phyloP scores from a whole-genome alignment of 2,888 invertebrate species.

The Carabus problematicus region DNA sequence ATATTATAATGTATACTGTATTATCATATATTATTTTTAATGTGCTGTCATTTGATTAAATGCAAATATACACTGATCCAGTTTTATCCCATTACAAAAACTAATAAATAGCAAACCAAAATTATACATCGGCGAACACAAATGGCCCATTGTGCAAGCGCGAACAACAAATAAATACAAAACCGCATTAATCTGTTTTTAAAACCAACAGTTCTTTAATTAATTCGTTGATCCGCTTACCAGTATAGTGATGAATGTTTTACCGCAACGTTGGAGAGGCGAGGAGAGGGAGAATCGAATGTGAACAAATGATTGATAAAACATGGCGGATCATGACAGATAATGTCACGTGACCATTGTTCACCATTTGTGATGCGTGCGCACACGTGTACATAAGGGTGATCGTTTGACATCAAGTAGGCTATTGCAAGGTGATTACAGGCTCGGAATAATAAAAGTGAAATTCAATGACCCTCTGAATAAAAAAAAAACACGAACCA shows the following conservation, averaged over 20 bases:
- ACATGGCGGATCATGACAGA: slow-evolving; percentile 39
- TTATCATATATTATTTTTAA: too few species aligned
- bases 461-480: slow-evolving; percentile 23
- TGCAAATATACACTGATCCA: too few species aligned
- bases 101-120: too few species aligned
- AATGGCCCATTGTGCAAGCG: too few species aligned
- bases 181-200: background rate
- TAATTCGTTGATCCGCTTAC: slow-evolving; percentile 7
- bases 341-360: slow-evolving; percentile 33
- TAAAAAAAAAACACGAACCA: too few species aligned
- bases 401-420: slow-evolving; percentile 26
- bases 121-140: too few species aligned
- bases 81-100: too few species aligned
- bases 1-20: too few species aligned
- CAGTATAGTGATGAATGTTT: too few species aligned
- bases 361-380: slow-evolving; percentile 17
- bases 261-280: background rate
- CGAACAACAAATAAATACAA: background rate
- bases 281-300: background rate
- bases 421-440: slow-evolving; percentile 25
- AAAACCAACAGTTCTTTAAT: slow-evolving; percentile 4
- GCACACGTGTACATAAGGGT: slow-evolving; percentile 22
- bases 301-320: slow-evolving; percentile 32
- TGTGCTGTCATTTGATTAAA: too few species aligned
- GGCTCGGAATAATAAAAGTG: slow-evolving; percentile 34